Evolutionary conservation across 2,113 vertebrate species (phyloP), one percentile per base, ranked within the genome.

Genomic region (Alaudala cheleensis): DNA sequence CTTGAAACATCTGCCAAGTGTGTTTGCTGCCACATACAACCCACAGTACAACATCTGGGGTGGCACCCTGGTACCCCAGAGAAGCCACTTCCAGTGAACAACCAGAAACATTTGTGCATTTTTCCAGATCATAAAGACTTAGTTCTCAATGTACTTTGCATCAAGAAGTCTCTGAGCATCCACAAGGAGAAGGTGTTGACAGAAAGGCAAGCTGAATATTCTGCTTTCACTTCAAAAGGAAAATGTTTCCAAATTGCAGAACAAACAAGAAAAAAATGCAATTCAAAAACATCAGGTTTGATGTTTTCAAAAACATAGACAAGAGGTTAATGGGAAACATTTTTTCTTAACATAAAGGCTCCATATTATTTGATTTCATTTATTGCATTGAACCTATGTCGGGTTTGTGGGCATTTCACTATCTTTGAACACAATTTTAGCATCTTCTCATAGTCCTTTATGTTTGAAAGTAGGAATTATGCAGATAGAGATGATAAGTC

Each of bases 31-130:
- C 18, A 24, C 15, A 3, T 6, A 14, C 15, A 6, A 61, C 25
- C 24, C 18, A 8, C 5, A 1, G 33, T 19, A 24, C 1, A 0
- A 39, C 61, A 40, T 6, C 33, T 37, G 10, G 33, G 60, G 15
- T 10, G 31, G 17, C 49, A 83, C 11, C 20, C 67, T 28, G 16
- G 33, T 28, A 24, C 47, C 7, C 22, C 45, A 57, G 45, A 83
- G 81, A 37, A 60, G 11, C 33, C 33, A 12, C 4, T 2, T 42
- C 49, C 42, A 34, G 20, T 33, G 29, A 88, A 61, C 39, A 72
- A 21, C 21, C 42, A 76, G 79, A 81, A 93, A 45, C 3, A 6
- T 42, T 14, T 42, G n/a, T 47, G 39, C 11, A 0, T 57, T 49
- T 65, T 87, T 82, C 40, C 54, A 45, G 18, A 56, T 22, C 14